These are phyloP conservation scores for Decapterus maruadsi DNA, from an alignment of 2,797 vertebrate genomes.

Conservation along the genomic window DNA sequence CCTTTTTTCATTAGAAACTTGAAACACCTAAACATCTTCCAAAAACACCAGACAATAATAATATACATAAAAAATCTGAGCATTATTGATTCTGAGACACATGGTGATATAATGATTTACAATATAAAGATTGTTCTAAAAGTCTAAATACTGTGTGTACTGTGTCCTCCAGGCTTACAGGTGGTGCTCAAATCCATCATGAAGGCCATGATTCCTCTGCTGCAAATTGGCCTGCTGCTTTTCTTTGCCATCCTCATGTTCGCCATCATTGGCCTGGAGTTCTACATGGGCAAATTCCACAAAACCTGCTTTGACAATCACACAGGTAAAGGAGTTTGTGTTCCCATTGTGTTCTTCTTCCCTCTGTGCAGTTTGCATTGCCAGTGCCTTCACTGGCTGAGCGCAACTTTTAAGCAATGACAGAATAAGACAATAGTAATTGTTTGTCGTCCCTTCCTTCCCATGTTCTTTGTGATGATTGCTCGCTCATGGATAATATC, in stretches of 20 bases:
- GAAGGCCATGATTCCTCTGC: slow-evolving; percentile 98
- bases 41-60: too few relatives aligned
- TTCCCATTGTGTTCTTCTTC: too few relatives aligned
- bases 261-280: slow-evolving; percentile 97
- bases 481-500: neutral
- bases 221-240: slow-evolving; percentile 96
- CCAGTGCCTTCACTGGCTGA: neutral
- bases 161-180: slow-evolving; percentile 89
- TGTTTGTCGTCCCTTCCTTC: neutral
- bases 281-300: slow-evolving; percentile 98
- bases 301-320: slow-evolving; percentile 93
- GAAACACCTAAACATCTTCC: too few relatives aligned
- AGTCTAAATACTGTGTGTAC: slow-evolving; percentile 13
- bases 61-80: too few relatives aligned
- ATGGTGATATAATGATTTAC: neutral
- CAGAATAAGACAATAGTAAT: neutral
- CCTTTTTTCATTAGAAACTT: too few relatives aligned
- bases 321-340: slow-evolving; percentile 71
- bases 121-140: neutral
- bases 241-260: slow-evolving; percentile 99
- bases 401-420: neutral
- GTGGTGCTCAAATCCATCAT: slow-evolving; percentile 98
- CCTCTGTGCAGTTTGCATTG: too few relatives aligned
- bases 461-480: neutral
- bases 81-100: too few relatives aligned